Base-by-base conservation (phyloP, 2,888 invertebrate species). In the Erebia epiphron region DNA sequence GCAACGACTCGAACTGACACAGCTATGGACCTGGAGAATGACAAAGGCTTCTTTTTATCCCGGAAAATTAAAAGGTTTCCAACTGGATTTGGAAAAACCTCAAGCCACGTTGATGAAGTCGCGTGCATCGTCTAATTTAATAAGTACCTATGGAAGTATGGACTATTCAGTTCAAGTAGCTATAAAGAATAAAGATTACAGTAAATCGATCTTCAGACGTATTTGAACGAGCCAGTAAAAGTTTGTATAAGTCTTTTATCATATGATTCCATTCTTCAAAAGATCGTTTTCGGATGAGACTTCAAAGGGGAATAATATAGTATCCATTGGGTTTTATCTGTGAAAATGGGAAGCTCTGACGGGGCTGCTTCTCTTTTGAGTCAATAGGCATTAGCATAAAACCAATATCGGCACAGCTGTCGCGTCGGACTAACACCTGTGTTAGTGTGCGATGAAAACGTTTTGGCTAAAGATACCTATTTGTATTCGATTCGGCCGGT, bases 341-440 rank as follows among this genome's bases (percentile, higher is more conserved):
- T 68, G 62, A 72, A 72, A 71, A 71, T 66, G 69, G 60, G 60
- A 69, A 71, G 35, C 64, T 68, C 67, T 71, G 70, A 67, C 49
- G 70, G 54, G 16, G 50, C 64, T 43, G 65, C 43, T 65, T 64
- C 72, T 74, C 71, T 75, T 74, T 78, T 75, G 77, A 85, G 85
- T 87, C 87, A 86, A 87, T 85, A 85, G 76, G 76, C 72, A 90
- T 92, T 92, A 89, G 85, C 91, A 91, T 92, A 91, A 91, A 92
- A 84, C 85, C 88, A 91, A 92, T 91, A 92, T 88, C 84, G 81
- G 72, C 69, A 77, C 80, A 74, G 72, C 74, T 76, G 75, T 71
- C 79, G 75, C 68, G 73, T 67, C 70, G 67, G 68, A 77, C 71
- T 80, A 78, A 80, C 86, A 88, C 87, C 89, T 89, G 87, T 79